Conservation (phyloP, 2,888 invertebrate genomes). For the Schizaphis graminum region DNA sequence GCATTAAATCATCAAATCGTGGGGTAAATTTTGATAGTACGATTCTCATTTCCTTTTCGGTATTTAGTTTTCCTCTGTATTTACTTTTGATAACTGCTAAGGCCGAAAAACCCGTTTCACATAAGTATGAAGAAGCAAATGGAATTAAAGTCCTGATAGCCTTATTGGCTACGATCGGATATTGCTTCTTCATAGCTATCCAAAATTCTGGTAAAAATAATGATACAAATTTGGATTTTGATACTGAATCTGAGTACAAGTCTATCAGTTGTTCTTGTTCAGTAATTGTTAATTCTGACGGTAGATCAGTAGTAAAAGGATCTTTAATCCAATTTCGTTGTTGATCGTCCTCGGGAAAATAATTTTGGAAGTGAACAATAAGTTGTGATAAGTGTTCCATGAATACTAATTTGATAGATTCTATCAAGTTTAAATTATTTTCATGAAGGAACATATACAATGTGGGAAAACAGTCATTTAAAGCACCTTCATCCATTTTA, state of each 20-base stretch:
- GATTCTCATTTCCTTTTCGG: conserved; percentile 20
- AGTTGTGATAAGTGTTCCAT: not conserved
- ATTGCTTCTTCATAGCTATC: not conserved
- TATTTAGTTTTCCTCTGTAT: not conserved
- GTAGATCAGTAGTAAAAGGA: conserved; percentile 7
- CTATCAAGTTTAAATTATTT: conserved; percentile 30
- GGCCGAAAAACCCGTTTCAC: conserved; percentile 27
- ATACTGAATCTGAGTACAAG: conserved; percentile 4
- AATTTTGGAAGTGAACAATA: conserved; percentile 18
- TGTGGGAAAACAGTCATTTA: conserved; percentile 21
- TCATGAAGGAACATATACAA: conserved; percentile 19
- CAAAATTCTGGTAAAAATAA: not conserved
- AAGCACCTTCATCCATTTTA: conserved; percentile 20
- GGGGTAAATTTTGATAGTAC: conserved; percentile 15
- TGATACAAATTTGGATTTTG: not conserved
- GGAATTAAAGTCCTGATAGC: conserved; percentile 13
- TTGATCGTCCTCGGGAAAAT: conserved; percentile 1
- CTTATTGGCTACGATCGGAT: conserved; percentile 12
- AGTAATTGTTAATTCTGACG: not conserved
- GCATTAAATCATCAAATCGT: conserved; percentile 11
- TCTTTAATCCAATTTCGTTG: conserved; percentile 3
- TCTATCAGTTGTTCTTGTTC: conserved; percentile 14
- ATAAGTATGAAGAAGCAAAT: conserved; percentile 33
- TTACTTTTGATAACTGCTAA: conserved; percentile 33
- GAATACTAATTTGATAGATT: not conserved